Percentiles rank a stretch among this genome's conserved stretches.
These are phyloP conservation scores for Bufo gargarizans DNA, from an alignment of 2,113 vertebrate species.

Conservation along the genomic window DNA sequence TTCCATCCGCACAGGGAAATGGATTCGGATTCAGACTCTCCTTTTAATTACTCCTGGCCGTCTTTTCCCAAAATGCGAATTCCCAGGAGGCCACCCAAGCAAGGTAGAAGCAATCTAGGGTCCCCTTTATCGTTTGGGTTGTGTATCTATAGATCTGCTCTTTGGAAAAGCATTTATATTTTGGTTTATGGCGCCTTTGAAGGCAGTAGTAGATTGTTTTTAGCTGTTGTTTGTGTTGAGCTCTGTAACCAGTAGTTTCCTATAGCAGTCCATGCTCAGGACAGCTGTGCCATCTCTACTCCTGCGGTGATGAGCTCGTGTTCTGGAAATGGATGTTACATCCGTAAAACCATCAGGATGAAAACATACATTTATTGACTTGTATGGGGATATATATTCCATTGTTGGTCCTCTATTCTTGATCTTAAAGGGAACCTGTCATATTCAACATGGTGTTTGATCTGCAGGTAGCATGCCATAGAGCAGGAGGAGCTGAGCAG, in stretches of 20 bases:
- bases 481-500: no score
- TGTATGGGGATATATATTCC: no score
- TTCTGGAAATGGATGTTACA: no score
- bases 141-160: background rate
- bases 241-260: background rate
- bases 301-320: background rate
- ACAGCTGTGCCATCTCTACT: background rate
- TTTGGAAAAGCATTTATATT: background rate
- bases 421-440: no score
- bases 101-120: slow-evolving; percentile 78
- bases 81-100: slow-evolving; percentile 81
- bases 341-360: no score
- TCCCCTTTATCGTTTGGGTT: no score
- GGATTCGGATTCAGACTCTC: slow-evolving; percentile 98
- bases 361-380: no score
- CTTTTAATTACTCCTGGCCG: slow-evolving; percentile 99
- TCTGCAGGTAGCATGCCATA: no score
- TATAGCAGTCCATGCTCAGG: background rate
- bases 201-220: background rate
- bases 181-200: no score
- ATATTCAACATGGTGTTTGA: no score
- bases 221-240: background rate
- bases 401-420: no score
- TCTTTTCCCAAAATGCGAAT: slow-evolving; percentile 97
- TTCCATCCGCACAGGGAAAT: slow-evolving; percentile 72